Evolutionary conservation across 2,113 vertebrate genomes (phyloP), one percentile per base, ranked within the genome.

Genomic region (Ochotona princeps): DNA sequence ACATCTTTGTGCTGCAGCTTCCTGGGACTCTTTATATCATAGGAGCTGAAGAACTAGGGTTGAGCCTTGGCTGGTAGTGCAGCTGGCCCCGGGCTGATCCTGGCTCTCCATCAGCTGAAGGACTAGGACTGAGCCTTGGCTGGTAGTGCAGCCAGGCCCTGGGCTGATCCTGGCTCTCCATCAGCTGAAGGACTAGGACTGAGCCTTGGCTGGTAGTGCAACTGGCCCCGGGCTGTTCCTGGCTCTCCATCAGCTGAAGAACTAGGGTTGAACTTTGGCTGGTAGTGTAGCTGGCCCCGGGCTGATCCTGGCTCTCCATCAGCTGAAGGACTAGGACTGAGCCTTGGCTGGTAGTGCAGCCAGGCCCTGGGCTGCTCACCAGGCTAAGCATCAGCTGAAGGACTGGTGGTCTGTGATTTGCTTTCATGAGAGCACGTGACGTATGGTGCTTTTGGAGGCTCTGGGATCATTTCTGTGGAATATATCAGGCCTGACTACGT

Each of bases 341-440:
- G n/a, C n/a, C n/a, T n/a, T n/a, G n/a, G n/a, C n/a, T n/a, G n/a
- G n/a, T n/a, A n/a, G n/a, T n/a, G n/a, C n/a, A n/a, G n/a, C n/a
- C n/a, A n/a, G n/a, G n/a, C n/a, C n/a, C n/a, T n/a, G n/a, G n/a
- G n/a, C n/a, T n/a, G n/a, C n/a, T n/a, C n/a, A n/a, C n/a, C n/a
- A n/a, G n/a, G n/a, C n/a, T n/a, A n/a, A 44, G 38, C 38, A 44
- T 44, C 38, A 44, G 38, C 38, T 44, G 38, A 44, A 44, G 38
- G 38, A 44, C 38, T 44, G 38, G 38, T 44, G 6, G 38, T 44
- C 38, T 44, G 38, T 44, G 38, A 44, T 44, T 44, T 73, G 30
- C 72, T 90, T 74, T 89, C 23, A 69, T 82, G 65, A 84, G 60
- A 83, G 70, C 88, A n/a, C 57, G 47, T 80, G 70, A 92, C 26